Base-by-base conservation (phyloP, 2,113 vertebrate species). In the Crotalus viridis region DNA sequence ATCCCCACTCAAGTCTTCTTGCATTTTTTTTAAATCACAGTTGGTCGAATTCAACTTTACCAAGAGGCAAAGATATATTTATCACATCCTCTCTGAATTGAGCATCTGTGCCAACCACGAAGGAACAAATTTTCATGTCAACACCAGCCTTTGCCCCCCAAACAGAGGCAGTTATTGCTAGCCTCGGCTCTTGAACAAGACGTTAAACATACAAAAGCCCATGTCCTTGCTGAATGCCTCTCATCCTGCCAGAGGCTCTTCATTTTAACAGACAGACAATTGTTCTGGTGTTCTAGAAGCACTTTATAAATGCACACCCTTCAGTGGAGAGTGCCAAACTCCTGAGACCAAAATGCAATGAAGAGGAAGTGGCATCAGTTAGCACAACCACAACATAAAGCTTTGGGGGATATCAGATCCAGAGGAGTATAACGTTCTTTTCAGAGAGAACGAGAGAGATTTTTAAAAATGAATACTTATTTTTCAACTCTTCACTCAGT, bases 331-430 rank as follows among this genome's bases (percentile, higher is more conserved):
- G 94, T 93, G 92, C 95, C 93, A 95, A 87, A 90, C 33, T 69
- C 95, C 93, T 19, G 0, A 56, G 90, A 90, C 93, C 56, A 33
- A 89, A 92, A 86, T 0, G 1, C 94, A 93, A 95, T 94, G 92
- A 92, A 90, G 92, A 97, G 96, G 97, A 96, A 96, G 96, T 93
- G 92, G 93, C 94, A 95, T 94, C 96, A 96, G 91, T 96, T 92
- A 94, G 94, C 96, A 95, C 93, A 96, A 96, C 97, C 97, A 94
- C 97, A 96, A 97, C 97, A 97, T 96, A 96, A 95, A 93, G 92
- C 91, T 56, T 92, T 87, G 56, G 89, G 95, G 95, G 96, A 96
- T 96, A 94, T 95, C 93, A 96, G 93, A 95, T 86, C 95, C 95
- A 94, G 90, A 91, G 91, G 56, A 69, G 94, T 95, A 43, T 54